phyloP scores from a whole-genome alignment of 2,888 invertebrate genomes.

The Euplexia lucipara region DNA sequence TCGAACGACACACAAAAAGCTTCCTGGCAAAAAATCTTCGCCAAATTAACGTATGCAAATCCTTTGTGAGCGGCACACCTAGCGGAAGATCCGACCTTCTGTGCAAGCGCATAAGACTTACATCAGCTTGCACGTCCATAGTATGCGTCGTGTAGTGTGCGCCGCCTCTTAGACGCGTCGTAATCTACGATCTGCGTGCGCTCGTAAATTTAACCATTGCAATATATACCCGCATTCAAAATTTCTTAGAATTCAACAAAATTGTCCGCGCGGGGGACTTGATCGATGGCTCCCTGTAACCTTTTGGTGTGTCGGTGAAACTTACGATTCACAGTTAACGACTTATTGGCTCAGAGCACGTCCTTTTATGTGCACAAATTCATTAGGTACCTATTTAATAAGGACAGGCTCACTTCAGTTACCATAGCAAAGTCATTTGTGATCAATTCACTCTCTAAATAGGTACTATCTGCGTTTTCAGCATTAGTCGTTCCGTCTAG shows the following conservation, averaged over 20 bases:
- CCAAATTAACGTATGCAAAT: conserved; percentile 71
- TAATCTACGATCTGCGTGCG: conserved; percentile 61
- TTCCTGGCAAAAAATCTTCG: conserved; percentile 68
- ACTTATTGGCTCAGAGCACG: conserved; percentile 26
- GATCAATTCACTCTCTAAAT: conserved; percentile 34
- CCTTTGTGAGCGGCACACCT: conserved; percentile 47
- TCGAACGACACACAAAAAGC: conserved; percentile 65
- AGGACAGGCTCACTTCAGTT: conserved; percentile 26
- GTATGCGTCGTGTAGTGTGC: conserved; percentile 21
- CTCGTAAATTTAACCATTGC: conserved; percentile 61
- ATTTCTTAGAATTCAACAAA: conserved; percentile 43
- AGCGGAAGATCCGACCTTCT: background rate
- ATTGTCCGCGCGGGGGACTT: conserved; percentile 9
- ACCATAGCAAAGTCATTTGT: too few species aligned
- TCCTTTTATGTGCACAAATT: conserved; percentile 25
- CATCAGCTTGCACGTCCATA: background rate
- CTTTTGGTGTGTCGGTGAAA: conserved; percentile 6
- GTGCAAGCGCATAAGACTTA: background rate
- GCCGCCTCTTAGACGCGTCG: conserved; percentile 40
- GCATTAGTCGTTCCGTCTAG: conserved; percentile 13
- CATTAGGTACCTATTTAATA: conserved; percentile 28
- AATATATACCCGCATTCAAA: conserved; percentile 42
- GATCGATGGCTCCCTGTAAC: conserved; percentile 33
- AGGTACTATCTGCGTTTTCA: background rate
- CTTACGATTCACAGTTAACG: conserved; percentile 14